phyloP scores from a whole-genome alignment of 2,797 vertebrate species.

The Aeoliscus strigatus region DNA sequence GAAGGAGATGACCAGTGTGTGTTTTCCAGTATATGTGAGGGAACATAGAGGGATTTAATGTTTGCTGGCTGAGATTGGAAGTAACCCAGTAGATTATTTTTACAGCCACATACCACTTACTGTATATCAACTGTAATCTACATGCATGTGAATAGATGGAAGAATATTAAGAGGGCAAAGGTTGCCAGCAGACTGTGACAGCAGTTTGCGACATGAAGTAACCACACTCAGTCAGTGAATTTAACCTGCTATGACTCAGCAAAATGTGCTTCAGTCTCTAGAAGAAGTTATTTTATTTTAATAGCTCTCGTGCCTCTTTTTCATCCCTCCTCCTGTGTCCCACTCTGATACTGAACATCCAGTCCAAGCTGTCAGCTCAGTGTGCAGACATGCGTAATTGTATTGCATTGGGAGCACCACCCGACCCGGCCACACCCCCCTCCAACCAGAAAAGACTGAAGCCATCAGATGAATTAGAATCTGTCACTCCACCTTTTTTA shows the following conservation, averaged over 20 bases:
- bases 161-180: conserved; percentile 7
- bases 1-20: conserved; percentile 36
- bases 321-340: conserved; percentile 27
- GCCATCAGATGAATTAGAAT: conserved; percentile 71
- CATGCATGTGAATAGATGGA: conserved; percentile 14
- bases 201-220: too few relatives aligned
- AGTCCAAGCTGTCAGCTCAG: conserved; percentile 10
- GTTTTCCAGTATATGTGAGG: too few relatives aligned
- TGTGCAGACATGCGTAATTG: neutral
- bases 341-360: conserved; percentile 28
- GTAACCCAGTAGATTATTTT: conserved; percentile 42
- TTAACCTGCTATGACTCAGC: too few relatives aligned
- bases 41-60: conserved; percentile 53
- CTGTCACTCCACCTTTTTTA: conserved; percentile 40
- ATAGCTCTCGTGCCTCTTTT: neutral
- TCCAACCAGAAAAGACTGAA: conserved; percentile 44
- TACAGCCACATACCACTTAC: conserved; percentile 10
- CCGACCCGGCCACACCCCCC: conserved; percentile 37
- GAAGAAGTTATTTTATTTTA: neutral
- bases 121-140: conserved; percentile 42
- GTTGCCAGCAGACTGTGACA: neutral
- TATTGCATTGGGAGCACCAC: conserved; percentile 31
- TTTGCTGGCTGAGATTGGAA: conserved; percentile 26
- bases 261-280: too few relatives aligned
- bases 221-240: too few relatives aligned